Evolutionary conservation across 2,113 vertebrate species (phyloP).

Genomic region (Dascyllus trimaculatus): DNA sequence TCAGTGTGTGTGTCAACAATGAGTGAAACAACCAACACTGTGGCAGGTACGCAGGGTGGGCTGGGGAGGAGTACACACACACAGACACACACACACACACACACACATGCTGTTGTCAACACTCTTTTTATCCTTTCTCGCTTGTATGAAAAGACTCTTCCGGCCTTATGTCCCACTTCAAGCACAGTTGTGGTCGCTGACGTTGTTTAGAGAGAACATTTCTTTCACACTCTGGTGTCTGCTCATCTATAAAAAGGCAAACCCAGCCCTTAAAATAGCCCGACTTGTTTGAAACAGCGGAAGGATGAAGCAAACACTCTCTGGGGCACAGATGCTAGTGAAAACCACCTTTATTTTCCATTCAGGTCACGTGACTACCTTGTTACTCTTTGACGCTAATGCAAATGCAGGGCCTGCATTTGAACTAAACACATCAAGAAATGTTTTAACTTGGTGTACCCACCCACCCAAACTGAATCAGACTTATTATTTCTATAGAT

Average conservation of each 20-base stretch:
- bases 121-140: slow-evolving; percentile 58
- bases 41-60: slow-evolving; percentile 62
- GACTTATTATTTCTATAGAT: slow-evolving; percentile 12
- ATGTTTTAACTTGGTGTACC: background rate
- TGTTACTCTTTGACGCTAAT: slow-evolving; percentile 60
- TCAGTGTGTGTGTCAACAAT: slow-evolving; percentile 66
- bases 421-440: background rate
- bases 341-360: slow-evolving; percentile 84
- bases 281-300: slow-evolving; percentile 79
- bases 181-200: slow-evolving; percentile 81
- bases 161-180: slow-evolving; percentile 78
- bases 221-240: slow-evolving; percentile 79
- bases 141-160: slow-evolving; percentile 74
- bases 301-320: slow-evolving; percentile 81
- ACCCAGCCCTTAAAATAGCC: slow-evolving; percentile 80
- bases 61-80: slow-evolving; percentile 42
- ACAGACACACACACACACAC: slow-evolving; percentile 27
- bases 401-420: slow-evolving; percentile 31
- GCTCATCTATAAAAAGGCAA: slow-evolving; percentile 79
- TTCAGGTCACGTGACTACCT: slow-evolving; percentile 60
- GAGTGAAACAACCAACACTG: slow-evolving; percentile 62
- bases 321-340: slow-evolving; percentile 74
- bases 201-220: slow-evolving; percentile 79
- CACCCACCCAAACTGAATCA: slow-evolving; percentile 1
- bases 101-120: slow-evolving; percentile 70